Percentiles rank a stretch among this genome's conserved stretches.
phyloP scores from a whole-genome alignment of 2,113 vertebrate genomes.

The Motacilla alba region DNA sequence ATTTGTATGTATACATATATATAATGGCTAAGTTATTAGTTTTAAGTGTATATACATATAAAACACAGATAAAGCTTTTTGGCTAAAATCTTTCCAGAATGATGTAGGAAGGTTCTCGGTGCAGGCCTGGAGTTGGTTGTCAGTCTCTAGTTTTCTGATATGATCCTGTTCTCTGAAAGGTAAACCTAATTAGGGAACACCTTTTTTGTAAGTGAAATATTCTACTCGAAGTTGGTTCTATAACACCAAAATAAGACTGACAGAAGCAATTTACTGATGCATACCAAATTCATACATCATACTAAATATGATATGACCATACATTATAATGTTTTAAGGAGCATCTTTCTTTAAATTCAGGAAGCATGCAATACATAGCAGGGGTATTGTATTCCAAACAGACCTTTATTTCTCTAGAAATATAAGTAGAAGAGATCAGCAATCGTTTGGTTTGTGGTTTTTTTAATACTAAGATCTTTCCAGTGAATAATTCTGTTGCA shows the following conservation, averaged over 20 bases:
- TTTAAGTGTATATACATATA: neutral
- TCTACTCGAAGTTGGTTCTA: neutral
- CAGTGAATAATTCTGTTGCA: neutral
- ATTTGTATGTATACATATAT: neutral
- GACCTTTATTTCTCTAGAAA: neutral
- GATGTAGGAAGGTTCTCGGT: neutral
- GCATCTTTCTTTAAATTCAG: neutral
- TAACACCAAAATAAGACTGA: neutral
- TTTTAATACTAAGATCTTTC: neutral
- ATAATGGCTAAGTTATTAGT: neutral
- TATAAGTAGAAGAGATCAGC: neutral
- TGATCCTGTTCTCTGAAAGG: neutral
- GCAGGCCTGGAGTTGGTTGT: neutral
- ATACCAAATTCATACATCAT: neutral
- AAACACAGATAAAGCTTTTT: neutral
- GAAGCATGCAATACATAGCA: neutral
- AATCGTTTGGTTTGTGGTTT: neutral
- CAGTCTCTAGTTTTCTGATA: neutral
- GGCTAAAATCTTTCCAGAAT: neutral
- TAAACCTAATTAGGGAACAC: neutral
- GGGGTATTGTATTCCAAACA: neutral
- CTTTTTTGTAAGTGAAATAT: neutral
- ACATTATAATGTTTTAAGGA: neutral
- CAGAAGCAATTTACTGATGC: neutral
- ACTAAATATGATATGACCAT: neutral